Base-by-base conservation (phyloP, 2,113 vertebrate genomes). In the Sinocyclocheilus anophthalmus region DNA sequence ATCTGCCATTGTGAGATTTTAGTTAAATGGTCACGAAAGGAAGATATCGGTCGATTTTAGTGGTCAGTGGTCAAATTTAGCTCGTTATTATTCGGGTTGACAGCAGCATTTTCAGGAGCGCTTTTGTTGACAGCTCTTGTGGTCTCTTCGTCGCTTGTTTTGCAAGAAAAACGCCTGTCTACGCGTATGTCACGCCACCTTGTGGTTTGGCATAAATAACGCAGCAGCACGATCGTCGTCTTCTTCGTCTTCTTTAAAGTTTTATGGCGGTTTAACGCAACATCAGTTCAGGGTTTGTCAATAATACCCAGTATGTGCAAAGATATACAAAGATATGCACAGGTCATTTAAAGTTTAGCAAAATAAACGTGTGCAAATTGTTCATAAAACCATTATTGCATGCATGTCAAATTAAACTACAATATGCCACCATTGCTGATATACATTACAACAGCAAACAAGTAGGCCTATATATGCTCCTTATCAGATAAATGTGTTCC, bases 1-100 rank as follows among this genome's bases (percentile, higher is more conserved):
- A 0, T 50, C 87, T 39, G 22, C 70, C 95, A 95, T 95, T 53
- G 76, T 92, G 6, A 53, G 45, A 39, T 30, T 42, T 26, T 2
- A 16, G 14, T 37, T 26, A 7, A n/a, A 13, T 42, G 20, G 33
- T 12, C 9, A 13, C 50, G 2, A 48, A 42, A 59, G 1, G 5
- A n/a, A 59, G 1, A n/a, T 39, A 67, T 45, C 10, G 37, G 0
- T 42, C 9, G 37, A 26, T n/a, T 67, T 10, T 63, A 12, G 7
- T 1, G n/a, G 0, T 26, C 18, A 26, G 4, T 45, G 22, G 20
- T 63, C 18, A 8, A 63, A 9, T 80, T 80, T 18, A 24, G 53
- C 30, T 45, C 20, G 22, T 8, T 45, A 10, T 50, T 81, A 30
- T 30, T 48, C 8, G 26, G 14, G 14, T 67, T 65, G 59, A 81